Percentiles rank a stretch among this genome's conserved stretches.
These are phyloP conservation scores for Megaceryle torquata DNA, from an alignment of 2,113 vertebrate species.

Conservation along the genomic window DNA sequence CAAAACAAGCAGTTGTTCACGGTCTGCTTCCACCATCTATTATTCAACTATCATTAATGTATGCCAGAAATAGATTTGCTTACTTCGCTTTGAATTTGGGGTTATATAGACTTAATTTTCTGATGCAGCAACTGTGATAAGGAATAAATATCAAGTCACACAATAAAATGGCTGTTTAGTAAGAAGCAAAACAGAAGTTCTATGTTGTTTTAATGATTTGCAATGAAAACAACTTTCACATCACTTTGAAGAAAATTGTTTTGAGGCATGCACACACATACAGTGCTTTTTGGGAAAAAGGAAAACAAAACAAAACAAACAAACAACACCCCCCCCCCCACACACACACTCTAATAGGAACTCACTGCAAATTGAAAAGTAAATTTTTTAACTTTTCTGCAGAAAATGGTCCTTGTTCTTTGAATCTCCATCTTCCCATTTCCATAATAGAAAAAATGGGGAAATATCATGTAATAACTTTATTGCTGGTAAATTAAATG, in stretches of 20 bases:
- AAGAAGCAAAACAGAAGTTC: neutral
- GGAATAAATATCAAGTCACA: neutral
- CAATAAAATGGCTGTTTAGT: neutral
- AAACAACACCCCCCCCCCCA: too few relatives aligned
- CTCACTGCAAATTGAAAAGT: neutral
- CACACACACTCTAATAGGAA: neutral
- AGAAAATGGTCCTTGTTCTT: neutral
- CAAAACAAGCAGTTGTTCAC: neutral
- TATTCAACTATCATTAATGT: conserved; percentile 8
- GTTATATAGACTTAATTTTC: neutral
- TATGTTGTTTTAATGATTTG: neutral
- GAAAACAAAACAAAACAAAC: neutral
- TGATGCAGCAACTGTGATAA: neutral
- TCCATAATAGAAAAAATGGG: neutral
- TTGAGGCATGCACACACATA: neutral
- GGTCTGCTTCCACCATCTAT: neutral
- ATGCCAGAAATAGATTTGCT: neutral
- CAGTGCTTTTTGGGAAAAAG: neutral
- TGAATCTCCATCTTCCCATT: neutral
- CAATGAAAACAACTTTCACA: neutral
- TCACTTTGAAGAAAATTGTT: neutral
- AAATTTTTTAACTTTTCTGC: neutral
- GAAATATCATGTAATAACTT: neutral
- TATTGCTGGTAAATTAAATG: neutral
- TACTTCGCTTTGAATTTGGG: conserved; percentile 28